A percentile compares a stretch with the other conserved stretches of the same genome.
phyloP scores from a whole-genome alignment of 2,113 vertebrate species.

The Canis aureus region DNA sequence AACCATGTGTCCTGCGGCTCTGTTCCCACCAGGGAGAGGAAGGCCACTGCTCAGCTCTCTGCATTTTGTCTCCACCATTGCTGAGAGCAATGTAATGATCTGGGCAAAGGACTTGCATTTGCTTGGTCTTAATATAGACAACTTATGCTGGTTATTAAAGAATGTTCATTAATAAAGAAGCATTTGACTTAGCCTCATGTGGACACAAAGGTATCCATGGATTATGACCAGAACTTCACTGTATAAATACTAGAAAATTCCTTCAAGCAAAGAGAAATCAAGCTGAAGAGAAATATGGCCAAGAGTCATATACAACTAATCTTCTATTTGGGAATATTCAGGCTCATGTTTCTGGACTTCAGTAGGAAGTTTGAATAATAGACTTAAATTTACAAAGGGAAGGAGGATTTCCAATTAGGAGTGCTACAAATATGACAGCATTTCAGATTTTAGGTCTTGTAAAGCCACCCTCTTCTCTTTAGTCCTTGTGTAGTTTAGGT shows the following conservation, averaged over 20 bases:
- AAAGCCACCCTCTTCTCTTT: not conserved
- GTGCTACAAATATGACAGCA: not conserved
- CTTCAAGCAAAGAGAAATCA: conserved; percentile 6
- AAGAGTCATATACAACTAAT: not conserved
- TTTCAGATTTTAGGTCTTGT: not conserved
- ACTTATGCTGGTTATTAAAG: not conserved
- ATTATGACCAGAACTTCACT: not conserved
- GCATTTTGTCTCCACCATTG: not conserved
- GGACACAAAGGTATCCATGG: not conserved
- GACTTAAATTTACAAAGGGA: not conserved
- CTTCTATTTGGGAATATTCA: not conserved
- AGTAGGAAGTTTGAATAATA: not conserved
- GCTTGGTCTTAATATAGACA: not conserved
- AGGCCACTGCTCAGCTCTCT: not conserved
- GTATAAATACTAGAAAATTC: not conserved
- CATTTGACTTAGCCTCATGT: not conserved
- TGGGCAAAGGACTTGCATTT: not conserved
- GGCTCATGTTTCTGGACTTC: not conserved
- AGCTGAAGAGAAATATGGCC: not conserved
- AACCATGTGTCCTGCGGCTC: not conserved
- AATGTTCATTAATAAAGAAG: conserved; percentile 17
- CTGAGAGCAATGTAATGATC: not conserved
- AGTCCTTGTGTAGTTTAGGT: not conserved
- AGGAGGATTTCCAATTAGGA: not conserved
- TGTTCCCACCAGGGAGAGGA: not conserved